Conservation (phyloP, 2,113 vertebrate genomes). For the Ptyas mucosa region DNA sequence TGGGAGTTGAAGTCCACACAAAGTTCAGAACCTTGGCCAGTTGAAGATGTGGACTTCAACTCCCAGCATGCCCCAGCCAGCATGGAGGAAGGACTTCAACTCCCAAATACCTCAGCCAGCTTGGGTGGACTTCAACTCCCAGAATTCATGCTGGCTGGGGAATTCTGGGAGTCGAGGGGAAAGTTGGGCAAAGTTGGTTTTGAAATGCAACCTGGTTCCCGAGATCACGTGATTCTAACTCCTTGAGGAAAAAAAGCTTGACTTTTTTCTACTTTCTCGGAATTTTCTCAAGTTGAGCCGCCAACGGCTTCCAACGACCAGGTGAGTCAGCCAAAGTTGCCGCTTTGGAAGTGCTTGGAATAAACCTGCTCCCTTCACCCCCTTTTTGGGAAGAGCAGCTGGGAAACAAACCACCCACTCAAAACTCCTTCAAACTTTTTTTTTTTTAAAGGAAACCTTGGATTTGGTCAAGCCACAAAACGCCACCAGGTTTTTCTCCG, state of each 20-base stretch:
- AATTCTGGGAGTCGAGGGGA: neutral
- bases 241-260: neutral
- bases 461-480: neutral
- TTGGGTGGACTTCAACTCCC: neutral
- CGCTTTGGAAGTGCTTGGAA: neutral
- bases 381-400: neutral
- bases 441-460: neutral
- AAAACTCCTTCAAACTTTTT: too few species aligned
- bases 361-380: too few species aligned
- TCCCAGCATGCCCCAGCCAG: neutral
- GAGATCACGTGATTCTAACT: neutral
- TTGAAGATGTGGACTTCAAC: neutral
- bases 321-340: neutral
- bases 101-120: too few species aligned
- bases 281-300: neutral
- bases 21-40: too few species aligned
- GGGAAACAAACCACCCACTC: rapidly evolving
- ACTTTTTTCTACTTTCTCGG: neutral
- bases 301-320: neutral
- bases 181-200: neutral
- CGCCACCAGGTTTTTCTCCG: neutral
- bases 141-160: neutral
- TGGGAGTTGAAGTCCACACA: neutral
- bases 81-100: too few species aligned
- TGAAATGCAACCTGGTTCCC: neutral